Evolutionary conservation across 2,888 invertebrate species (phyloP), one percentile per base, ranked within the genome.

Genomic region (Lochmaea crataegi): DNA sequence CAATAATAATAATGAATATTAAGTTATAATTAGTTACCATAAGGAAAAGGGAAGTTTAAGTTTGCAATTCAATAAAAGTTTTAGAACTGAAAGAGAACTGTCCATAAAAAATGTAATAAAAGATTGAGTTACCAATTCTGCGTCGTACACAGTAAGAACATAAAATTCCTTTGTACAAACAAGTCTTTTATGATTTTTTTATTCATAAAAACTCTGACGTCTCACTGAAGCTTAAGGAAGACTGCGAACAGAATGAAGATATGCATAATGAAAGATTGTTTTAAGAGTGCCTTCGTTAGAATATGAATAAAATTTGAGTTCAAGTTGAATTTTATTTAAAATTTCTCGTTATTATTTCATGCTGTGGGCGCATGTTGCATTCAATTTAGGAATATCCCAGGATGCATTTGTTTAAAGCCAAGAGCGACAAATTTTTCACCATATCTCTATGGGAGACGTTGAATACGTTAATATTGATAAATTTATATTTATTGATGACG

Each of bases 91-190:
- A 58, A 26, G 58, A 4, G n/a, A 32, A 12, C 26, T 9, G 32
- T 26, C 32, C 38, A 58, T 60, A 16, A 60, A 60, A 60, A 32
- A n/a, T 38, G 38, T 60, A 60, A 60, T 60, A 41, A 60, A 60
- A 60, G 14, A 32, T 38, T n/a, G 16, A 16, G 38, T 38, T 41
- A n/a, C n/a, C 38, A 60, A 41, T 60, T 60, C 32, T n/a, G 32
- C 38, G 32, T 32, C 60, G 38, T 32, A 38, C 22, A 32, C 32
- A 38, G 32, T 38, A 38, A 38, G 32, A 38, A 38, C 32, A 38
- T 38, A 38, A 38, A 57, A 32, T 38, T 14, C 2, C 60, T n/a
- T 60, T 41, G 41, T 16, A 60, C 60, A 60, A 60, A 60, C 60
- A 60, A 60, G 1, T 32, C 16, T 38, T 38, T 60, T 60, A 38